Evolutionary conservation across 2,113 vertebrate species (phyloP).

Genomic region (Lota lota): DNA sequence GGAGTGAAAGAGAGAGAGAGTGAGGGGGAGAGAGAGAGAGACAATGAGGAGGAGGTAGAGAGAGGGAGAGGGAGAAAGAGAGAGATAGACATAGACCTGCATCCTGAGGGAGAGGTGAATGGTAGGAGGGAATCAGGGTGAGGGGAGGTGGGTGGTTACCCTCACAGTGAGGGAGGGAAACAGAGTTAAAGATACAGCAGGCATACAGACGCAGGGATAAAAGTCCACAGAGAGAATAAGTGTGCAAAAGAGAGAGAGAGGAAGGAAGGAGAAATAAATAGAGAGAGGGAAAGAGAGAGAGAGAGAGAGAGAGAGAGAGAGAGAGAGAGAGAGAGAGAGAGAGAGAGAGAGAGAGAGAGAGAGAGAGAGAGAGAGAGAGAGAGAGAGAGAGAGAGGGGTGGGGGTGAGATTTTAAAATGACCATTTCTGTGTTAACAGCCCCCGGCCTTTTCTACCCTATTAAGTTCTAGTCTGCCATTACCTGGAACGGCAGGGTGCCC

Average conservation of each 20-base stretch:
- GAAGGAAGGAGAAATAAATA: no score
- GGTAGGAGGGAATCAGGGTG: constrained; percentile 53
- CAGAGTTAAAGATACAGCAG: constrained; percentile 48
- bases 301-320: no score
- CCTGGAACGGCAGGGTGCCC: constrained; percentile 69
- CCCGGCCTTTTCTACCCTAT: constrained; percentile 80
- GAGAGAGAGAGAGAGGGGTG: no score
- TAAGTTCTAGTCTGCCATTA: constrained; percentile 79
- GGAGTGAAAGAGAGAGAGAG: constrained; percentile 18
- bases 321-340: no score
- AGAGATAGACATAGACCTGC: no score
- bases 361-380: no score
- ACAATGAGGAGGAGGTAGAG: no score
- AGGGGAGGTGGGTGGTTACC: constrained; percentile 36
- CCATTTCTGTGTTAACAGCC: constrained; percentile 80
- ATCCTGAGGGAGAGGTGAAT: no score
- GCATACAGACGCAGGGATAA: constrained; percentile 40
- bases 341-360: no score
- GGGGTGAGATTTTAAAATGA: constrained; percentile 81
- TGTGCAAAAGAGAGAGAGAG: constrained; percentile 48
- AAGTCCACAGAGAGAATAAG: constrained; percentile 32
- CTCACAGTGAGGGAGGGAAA: constrained; percentile 31
- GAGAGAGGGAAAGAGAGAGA: no score
- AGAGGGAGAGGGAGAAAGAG: no score
- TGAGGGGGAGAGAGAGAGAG: constrained; percentile 10